Conservation (phyloP, 2,113 vertebrate species). For the Eidolon helvum region DNA sequence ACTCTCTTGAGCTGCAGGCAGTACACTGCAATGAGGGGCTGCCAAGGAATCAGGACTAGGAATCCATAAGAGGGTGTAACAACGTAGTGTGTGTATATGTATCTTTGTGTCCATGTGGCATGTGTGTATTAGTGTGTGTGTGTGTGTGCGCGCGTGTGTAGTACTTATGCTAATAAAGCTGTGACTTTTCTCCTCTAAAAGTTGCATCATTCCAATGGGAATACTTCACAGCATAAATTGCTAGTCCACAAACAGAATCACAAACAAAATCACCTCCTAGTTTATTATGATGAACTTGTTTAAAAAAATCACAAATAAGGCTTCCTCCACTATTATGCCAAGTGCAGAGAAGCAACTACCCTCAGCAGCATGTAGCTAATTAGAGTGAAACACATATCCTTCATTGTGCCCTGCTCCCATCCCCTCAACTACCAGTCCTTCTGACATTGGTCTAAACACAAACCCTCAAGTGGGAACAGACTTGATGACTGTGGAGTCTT, state of each 20-base stretch:
- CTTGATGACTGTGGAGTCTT: neutral
- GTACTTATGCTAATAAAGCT: neutral
- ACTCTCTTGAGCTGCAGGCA: neutral
- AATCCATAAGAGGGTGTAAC: constrained; percentile 5
- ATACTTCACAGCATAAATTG: constrained; percentile 43
- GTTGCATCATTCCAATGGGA: neutral
- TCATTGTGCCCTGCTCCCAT: neutral
- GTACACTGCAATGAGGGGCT: neutral
- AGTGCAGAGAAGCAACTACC: neutral
- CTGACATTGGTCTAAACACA: neutral
- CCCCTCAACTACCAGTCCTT: neutral
- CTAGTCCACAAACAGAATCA: constrained; percentile 12
- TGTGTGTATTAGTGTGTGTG: neutral
- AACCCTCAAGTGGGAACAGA: neutral
- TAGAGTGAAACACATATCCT: neutral
- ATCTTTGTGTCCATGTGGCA: neutral
- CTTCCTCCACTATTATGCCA: neutral
- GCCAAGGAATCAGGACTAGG: neutral
- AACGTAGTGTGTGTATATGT: neutral
- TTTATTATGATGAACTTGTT: constrained; percentile 11
- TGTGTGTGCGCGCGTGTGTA: neutral
- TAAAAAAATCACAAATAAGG: constrained; percentile 36
- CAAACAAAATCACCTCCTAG: constrained; percentile 39
- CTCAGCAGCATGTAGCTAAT: neutral
- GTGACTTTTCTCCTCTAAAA: constrained; percentile 7